Evolutionary conservation across 1,140 invertebrate species (phyloP), one percentile per base, ranked within the genome.

Genomic region (Drosophila carrolli): DNA sequence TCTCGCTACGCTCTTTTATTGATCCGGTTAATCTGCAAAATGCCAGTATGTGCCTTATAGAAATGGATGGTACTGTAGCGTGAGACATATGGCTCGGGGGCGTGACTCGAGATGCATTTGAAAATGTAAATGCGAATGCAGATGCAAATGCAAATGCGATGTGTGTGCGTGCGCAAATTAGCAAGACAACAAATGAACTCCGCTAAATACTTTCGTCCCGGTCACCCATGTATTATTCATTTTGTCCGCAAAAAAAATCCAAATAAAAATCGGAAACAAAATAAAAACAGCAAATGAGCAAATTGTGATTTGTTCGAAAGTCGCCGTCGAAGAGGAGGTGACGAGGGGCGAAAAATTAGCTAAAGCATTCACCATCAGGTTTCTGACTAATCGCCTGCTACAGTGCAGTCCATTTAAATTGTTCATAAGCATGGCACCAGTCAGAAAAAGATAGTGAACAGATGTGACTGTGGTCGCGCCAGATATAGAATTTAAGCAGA

Each of bases 321-420:
- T 7, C 2, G 35, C 29, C 8, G 63, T 11, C 11, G 16, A 11
- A 19, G 14, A 43, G 54, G 5, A 4, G 10, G 32, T 2, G 27
- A 5, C 7, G 40, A 9, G 14, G 46, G 10, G 40, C 5, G 7
- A 16, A 35, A 56, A 56, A 29, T 56, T 47, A 47, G 51, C 44
- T 19, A 40, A 75, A 51, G 23, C 51, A 75, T 63, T 75, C 72
- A 59, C 60, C 79, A 80, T 55, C 85, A 90, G 81, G 85, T 90
- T 90, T 89, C 75, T 90, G 85, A 90, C 85, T 90, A 90, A 90
- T 85, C 73, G 55, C 57, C 47, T 29, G 1, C 10, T 68, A 81
- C 78, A 81, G 65, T 68, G 6, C 13, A 16, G 14, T 32, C 47
- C 3, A 16, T 19, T 32, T 44, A 37, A 37, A 13, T 13, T 43